Conservation (phyloP, 2,113 vertebrate species). For the Oryzias curvinotus region DNA sequence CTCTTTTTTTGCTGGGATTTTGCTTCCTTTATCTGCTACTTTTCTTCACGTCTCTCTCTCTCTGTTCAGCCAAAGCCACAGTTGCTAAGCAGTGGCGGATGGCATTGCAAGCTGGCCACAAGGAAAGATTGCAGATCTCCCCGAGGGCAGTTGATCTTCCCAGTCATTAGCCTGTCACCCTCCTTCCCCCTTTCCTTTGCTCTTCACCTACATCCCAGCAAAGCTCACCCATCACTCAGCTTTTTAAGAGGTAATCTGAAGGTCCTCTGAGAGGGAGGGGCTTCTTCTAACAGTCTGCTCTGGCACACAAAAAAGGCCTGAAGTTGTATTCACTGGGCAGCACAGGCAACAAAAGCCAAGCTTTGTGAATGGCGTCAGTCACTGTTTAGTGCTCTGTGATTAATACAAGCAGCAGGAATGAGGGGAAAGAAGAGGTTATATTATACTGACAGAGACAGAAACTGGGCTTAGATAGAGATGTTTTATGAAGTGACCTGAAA, state of each 20-base stretch:
- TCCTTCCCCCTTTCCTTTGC: conserved; percentile 22
- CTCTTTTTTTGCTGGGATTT: conserved; percentile 38
- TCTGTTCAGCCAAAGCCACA: conserved; percentile 70
- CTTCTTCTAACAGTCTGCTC: conserved; percentile 84
- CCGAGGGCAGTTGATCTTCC: conserved; percentile 82
- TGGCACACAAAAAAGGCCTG: conserved; percentile 82
- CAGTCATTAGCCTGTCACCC: conserved; percentile 67
- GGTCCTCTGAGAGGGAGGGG: conserved; percentile 77
- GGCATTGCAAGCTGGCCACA: conserved; percentile 66
- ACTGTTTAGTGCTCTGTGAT: conserved; percentile 85
- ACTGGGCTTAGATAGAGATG: conserved; percentile 12
- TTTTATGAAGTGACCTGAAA: conserved; percentile 3
- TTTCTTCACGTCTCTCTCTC: conserved; percentile 41
- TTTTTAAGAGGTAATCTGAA: conserved; percentile 79
- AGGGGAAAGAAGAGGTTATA: conserved; percentile 51
- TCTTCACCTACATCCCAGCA: conserved; percentile 34
- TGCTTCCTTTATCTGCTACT: conserved; percentile 7
- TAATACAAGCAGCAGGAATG: conserved; percentile 79
- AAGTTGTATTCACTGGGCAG: conserved; percentile 83
- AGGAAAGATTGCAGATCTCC: conserved; percentile 76
- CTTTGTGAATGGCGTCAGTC: conserved; percentile 86
- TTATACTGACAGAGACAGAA: conserved; percentile 30
- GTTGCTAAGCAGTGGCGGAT: conserved; percentile 79
- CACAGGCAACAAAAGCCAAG: conserved; percentile 77
- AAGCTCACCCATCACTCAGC: conserved; percentile 63